Evolutionary conservation across 2,888 invertebrate species (phyloP).

Genomic region (Habrosyne pyritoides): DNA sequence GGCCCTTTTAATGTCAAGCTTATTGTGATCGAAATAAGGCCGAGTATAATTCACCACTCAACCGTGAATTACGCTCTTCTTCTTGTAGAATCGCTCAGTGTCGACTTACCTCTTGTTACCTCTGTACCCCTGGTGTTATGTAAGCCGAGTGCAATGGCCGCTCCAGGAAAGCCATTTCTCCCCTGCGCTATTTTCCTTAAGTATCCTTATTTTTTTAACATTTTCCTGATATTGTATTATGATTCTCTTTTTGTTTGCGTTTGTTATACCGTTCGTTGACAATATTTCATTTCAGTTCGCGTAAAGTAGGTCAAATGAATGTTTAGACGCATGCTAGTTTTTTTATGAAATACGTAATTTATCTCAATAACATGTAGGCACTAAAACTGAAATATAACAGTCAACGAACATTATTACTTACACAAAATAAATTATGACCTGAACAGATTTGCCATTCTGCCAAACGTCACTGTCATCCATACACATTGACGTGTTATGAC

Average conservation of each 20-base stretch:
- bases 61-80: conserved; percentile 45
- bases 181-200: conserved; percentile 51
- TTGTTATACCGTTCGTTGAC: conserved; percentile 29
- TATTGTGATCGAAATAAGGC: conserved; percentile 53
- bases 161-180: conserved; percentile 60
- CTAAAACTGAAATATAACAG: no score
- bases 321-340: no score
- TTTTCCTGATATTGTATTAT: conserved; percentile 50
- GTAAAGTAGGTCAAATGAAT: background rate
- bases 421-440: no score
- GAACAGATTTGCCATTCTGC: no score
- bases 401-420: no score
- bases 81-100: conserved; percentile 30
- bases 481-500: no score
- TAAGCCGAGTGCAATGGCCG: conserved; percentile 81
- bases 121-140: conserved; percentile 78
- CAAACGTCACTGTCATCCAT: no score
- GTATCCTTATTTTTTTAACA: conserved; percentile 51
- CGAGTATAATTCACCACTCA: conserved; percentile 43
- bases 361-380: no score
- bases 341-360: no score
- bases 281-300: background rate
- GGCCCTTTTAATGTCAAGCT: conserved; percentile 48
- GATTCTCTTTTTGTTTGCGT: conserved; percentile 41
- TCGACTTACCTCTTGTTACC: conserved; percentile 69